Conservation (phyloP, 2,797 vertebrate genomes). For the Malacoctenus gilli region DNA sequence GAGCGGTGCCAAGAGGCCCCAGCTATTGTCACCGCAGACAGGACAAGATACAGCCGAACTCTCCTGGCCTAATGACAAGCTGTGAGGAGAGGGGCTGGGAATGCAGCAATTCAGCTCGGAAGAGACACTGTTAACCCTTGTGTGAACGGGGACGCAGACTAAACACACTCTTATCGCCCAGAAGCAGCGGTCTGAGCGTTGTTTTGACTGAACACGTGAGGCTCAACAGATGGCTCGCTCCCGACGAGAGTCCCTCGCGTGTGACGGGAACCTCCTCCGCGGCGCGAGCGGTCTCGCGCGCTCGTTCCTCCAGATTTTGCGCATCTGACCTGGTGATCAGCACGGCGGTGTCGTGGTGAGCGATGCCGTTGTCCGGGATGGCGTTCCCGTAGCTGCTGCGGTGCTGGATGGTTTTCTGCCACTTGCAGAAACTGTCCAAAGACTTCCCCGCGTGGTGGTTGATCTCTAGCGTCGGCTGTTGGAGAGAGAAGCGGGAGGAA, state of each 20-base stretch:
- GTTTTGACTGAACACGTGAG: background rate
- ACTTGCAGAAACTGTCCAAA: slow-evolving; percentile 98
- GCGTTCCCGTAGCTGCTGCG: slow-evolving; percentile 92
- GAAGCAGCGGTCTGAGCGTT: background rate
- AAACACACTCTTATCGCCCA: slow-evolving; percentile 2
- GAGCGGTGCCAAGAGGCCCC: slow-evolving; percentile 38
- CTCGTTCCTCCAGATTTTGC: no score
- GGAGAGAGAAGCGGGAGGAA: slow-evolving; percentile 32
- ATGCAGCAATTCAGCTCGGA: slow-evolving; percentile 43
- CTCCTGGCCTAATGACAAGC: slow-evolving; percentile 30
- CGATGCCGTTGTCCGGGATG: slow-evolving; percentile 95
- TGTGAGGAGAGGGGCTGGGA: slow-evolving; percentile 47
- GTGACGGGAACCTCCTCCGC: no score
- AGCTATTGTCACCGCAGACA: slow-evolving; percentile 46
- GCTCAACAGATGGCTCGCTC: no score
- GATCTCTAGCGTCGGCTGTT: slow-evolving; percentile 93
- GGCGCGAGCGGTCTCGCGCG: no score
- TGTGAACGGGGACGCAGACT: background rate
- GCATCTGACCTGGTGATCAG: slow-evolving; percentile 92
- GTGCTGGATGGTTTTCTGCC: slow-evolving; percentile 97
- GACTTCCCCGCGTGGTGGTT: slow-evolving; percentile 98
- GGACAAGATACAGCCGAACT: slow-evolving; percentile 55
- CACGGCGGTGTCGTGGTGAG: slow-evolving; percentile 96
- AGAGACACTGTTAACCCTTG: slow-evolving; percentile 42
- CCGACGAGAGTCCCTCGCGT: no score